phyloP scores from a whole-genome alignment of 2,113 vertebrate species.

The Condylura cristata region DNA sequence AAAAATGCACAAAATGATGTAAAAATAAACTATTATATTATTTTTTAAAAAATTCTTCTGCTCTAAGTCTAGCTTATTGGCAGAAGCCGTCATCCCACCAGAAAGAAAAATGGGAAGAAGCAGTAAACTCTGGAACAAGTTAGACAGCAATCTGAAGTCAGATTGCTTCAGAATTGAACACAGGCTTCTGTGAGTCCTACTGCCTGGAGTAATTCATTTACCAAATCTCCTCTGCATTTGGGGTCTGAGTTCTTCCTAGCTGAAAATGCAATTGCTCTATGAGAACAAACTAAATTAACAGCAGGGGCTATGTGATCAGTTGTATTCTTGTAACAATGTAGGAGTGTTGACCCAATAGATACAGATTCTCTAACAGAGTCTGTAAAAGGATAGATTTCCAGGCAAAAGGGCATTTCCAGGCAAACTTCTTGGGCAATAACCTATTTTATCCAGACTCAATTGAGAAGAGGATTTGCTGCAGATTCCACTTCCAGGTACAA shows the following conservation, averaged over 20 bases:
- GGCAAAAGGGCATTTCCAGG: conserved; percentile 34
- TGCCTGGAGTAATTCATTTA: not conserved
- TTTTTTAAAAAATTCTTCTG: no score
- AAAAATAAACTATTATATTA: no score
- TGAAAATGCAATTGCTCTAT: not conserved
- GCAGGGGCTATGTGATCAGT: not conserved
- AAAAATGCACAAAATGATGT: no score
- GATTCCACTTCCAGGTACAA: not conserved
- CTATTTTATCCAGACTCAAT: not conserved
- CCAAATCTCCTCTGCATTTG: not conserved
- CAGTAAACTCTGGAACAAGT: not conserved
- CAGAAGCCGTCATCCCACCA: conserved; percentile 12
- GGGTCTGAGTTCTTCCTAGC: not conserved
- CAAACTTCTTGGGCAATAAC: not conserved
- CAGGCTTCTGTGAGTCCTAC: not conserved
- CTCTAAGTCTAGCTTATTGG: not conserved
- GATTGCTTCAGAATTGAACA: conserved; percentile 8
- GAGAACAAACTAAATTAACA: not conserved
- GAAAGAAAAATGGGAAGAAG: conserved; percentile 33
- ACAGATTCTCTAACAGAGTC: not conserved
- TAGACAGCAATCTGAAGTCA: not conserved
- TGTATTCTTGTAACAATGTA: conserved; percentile 7
- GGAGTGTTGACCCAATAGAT: conserved; percentile 33
- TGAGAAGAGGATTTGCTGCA: not conserved
- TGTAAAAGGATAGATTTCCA: not conserved